Evolutionary conservation across 2,888 invertebrate species (phyloP).

Genomic region (Sphaeridia pumilis): DNA sequence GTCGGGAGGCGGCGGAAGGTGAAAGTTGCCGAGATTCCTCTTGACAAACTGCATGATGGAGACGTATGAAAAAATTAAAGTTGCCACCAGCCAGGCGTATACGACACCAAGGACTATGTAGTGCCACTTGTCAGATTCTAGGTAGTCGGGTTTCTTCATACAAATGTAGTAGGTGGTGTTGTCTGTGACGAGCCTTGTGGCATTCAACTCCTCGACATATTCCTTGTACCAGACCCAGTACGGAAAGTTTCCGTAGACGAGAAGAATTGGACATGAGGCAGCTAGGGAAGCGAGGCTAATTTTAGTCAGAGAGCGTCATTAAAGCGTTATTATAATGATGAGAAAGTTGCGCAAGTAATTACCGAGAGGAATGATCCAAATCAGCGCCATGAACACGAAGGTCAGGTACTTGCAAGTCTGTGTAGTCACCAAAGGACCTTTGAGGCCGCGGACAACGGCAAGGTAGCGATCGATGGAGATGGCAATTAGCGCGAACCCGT

Average conservation of each 20-base stretch:
- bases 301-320: not conserved
- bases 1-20: not conserved
- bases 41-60: constrained; percentile 28
- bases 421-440: not conserved
- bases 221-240: constrained; percentile 14
- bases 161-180: constrained; percentile 21
- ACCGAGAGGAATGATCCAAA: constrained; percentile 18
- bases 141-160: not conserved
- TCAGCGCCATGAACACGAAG: not conserved
- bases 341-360: not conserved
- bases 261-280: constrained; percentile 17
- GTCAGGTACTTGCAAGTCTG: constrained; percentile 3
- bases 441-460: constrained; percentile 21
- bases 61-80: constrained; percentile 25
- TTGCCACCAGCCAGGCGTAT: constrained; percentile 13
- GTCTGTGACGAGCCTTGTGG: constrained; percentile 1
- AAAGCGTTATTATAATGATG: not conserved
- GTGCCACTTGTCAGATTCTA: constrained; percentile 16
- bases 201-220: not conserved
- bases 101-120: constrained; percentile 19
- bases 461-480: constrained; percentile 28
- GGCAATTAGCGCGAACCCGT: constrained; percentile 22
- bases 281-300: not conserved
- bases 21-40: constrained; percentile 5
- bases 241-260: constrained; percentile 15